These are phyloP conservation scores for Sparidentex hasta DNA, from an alignment of 2,797 vertebrate genomes.

Conservation along the genomic window DNA sequence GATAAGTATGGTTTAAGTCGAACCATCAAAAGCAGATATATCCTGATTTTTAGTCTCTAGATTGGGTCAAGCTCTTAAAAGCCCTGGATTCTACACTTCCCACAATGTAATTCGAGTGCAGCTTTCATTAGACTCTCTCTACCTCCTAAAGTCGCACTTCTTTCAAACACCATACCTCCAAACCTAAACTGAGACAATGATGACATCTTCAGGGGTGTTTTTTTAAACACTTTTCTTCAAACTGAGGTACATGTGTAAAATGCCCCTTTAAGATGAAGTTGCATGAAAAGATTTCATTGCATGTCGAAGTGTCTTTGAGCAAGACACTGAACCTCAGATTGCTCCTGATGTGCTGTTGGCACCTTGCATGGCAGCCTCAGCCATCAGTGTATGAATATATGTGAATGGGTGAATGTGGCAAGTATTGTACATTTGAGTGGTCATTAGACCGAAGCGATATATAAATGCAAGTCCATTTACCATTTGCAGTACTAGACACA, in stretches of 20 bases:
- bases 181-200: neutral
- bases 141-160: neutral
- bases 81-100: neutral
- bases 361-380: no score
- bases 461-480: no score
- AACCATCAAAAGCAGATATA: neutral
- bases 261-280: conserved; percentile 8
- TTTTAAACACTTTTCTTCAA: neutral
- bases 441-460: no score
- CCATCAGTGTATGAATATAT: no score
- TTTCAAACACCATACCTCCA: neutral
- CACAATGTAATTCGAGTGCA: no score
- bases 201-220: neutral
- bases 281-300: neutral
- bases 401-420: no score
- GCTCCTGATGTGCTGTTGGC: no score
- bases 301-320: no score
- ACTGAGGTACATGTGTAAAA: conserved; percentile 6
- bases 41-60: neutral
- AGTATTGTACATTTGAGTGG: no score
- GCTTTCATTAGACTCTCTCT: neutral
- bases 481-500: neutral
- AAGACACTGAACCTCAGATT: no score
- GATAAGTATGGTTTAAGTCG: neutral
- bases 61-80: neutral